Evolutionary conservation across 1,140 invertebrate species (phyloP).

Genomic region (Bombus soroeensis): DNA sequence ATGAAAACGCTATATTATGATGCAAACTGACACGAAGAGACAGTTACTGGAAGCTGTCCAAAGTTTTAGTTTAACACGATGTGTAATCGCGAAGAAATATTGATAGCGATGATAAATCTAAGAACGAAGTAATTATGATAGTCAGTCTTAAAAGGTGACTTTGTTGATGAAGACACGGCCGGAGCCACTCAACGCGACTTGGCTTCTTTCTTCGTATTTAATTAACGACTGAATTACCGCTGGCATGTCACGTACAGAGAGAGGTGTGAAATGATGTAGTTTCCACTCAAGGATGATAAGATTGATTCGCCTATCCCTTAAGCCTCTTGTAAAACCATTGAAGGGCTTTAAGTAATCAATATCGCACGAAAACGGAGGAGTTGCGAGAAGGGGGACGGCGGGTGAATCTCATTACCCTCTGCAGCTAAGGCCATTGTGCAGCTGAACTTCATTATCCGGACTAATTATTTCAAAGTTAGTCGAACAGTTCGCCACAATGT

Average conservation of each 20-base stretch:
- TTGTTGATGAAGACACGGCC: neutral
- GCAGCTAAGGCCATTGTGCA: slow-evolving; percentile 73
- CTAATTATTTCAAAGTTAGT: slow-evolving; percentile 82
- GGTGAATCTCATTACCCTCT: slow-evolving; percentile 73
- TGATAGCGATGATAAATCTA: neutral
- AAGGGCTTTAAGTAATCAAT: slow-evolving; percentile 71
- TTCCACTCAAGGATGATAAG: slow-evolving; percentile 51
- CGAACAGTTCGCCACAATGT: slow-evolving; percentile 80
- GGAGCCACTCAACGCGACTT: neutral
- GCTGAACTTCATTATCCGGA: slow-evolving; percentile 79
- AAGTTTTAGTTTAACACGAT: neutral
- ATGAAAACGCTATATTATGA: neutral
- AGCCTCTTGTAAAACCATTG: slow-evolving; percentile 51
- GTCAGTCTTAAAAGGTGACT: neutral
- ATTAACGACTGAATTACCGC: slow-evolving; percentile 33
- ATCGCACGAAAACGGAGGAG: slow-evolving; percentile 69
- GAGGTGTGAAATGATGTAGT: slow-evolving; percentile 31
- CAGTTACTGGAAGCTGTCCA: slow-evolving; percentile 11
- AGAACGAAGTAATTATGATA: neutral
- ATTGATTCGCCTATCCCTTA: slow-evolving; percentile 58
- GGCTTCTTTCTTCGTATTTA: neutral
- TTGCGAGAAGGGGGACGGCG: neutral
- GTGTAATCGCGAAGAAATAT: neutral
- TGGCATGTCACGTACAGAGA: slow-evolving; percentile 6
- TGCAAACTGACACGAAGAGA: neutral